These are phyloP conservation scores for Drosophila paranaensis DNA, from an alignment of 2,888 invertebrate genomes.

Conservation along the genomic window DNA sequence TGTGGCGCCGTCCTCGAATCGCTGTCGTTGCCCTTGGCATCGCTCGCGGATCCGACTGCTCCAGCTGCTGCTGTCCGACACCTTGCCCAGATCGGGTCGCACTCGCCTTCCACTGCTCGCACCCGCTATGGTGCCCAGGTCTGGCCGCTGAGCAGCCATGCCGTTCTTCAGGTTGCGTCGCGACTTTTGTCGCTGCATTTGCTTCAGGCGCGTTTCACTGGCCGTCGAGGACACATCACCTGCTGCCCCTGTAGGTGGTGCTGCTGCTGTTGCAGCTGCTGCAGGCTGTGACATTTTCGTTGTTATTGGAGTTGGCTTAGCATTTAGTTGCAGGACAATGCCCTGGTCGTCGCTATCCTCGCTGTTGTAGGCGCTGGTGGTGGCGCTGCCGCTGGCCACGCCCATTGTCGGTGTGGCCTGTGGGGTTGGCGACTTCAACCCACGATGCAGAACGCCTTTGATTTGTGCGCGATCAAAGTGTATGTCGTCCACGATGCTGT, in stretches of 20 bases:
- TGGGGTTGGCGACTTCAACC: slow-evolving; percentile 68
- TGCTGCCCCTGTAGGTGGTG: slow-evolving; percentile 29
- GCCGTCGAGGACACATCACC: slow-evolving; percentile 66
- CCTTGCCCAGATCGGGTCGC: slow-evolving; percentile 80
- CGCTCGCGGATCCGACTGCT: not conserved
- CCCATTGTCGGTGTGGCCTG: slow-evolving; percentile 27
- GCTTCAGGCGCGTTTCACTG: slow-evolving; percentile 84
- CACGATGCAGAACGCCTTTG: slow-evolving; percentile 81
- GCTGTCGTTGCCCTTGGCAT: slow-evolving; percentile 13
- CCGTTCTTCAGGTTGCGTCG: slow-evolving; percentile 85
- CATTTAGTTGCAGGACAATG: slow-evolving; percentile 60
- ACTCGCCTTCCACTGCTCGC: slow-evolving; percentile 76
- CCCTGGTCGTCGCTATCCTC: slow-evolving; percentile 71
- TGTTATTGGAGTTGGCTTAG: slow-evolving; percentile 31
- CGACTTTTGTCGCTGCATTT: slow-evolving; percentile 86
- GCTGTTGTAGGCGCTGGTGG: slow-evolving; percentile 68
- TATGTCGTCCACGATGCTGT: slow-evolving; percentile 83
- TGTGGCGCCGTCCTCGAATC: slow-evolving; percentile 79
- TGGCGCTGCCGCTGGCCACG: slow-evolving; percentile 42
- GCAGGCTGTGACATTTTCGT: slow-evolving; percentile 26
- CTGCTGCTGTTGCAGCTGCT: not conserved
- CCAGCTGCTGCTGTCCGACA: slow-evolving; percentile 41
- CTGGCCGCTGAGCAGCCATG: slow-evolving; percentile 86
- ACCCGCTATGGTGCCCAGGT: slow-evolving; percentile 87
- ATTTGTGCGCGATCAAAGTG: slow-evolving; percentile 85